These are phyloP conservation scores for Palythoa heliodiscus DNA, from an alignment of 92 coral and sea anemone species.

Conservation along the genomic window DNA sequence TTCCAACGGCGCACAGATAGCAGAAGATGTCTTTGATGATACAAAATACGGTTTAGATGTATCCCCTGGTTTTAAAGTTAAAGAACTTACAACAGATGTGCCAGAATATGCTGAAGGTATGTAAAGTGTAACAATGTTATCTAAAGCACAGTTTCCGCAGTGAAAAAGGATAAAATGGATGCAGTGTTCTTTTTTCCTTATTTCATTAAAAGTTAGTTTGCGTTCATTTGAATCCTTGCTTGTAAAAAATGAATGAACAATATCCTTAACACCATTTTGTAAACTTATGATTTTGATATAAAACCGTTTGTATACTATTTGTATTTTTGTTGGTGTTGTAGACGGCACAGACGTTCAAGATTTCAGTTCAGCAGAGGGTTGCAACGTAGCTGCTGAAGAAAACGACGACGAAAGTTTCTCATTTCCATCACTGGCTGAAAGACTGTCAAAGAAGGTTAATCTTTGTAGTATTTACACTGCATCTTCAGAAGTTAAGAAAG, in stretches of 20 bases:
- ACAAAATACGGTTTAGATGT: no score
- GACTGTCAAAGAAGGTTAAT: constrained; percentile 4
- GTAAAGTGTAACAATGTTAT: not conserved
- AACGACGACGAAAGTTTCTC: constrained; percentile 13
- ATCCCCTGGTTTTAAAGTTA: not conserved
- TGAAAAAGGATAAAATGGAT: no score
- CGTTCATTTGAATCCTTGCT: not conserved
- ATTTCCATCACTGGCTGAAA: constrained; percentile 32
- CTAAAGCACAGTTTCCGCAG: not conserved
- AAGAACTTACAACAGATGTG: not conserved
- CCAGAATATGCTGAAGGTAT: not conserved
- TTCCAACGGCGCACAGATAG: not conserved
- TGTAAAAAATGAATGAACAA: not conserved
- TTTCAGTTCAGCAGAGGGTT: not conserved
- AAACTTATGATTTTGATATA: not conserved
- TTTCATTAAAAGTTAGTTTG: not conserved
- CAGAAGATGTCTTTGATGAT: not conserved
- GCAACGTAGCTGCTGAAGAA: not conserved
- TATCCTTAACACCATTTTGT: not conserved
- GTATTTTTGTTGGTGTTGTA: not conserved
- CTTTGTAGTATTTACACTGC: not conserved
- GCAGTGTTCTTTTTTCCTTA: not conserved
- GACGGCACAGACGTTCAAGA: not conserved
- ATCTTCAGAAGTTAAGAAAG: not conserved
- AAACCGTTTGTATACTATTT: not conserved